These are phyloP conservation scores for Brenthis ino DNA, from an alignment of 2,888 invertebrate species.

Conservation along the genomic window DNA sequence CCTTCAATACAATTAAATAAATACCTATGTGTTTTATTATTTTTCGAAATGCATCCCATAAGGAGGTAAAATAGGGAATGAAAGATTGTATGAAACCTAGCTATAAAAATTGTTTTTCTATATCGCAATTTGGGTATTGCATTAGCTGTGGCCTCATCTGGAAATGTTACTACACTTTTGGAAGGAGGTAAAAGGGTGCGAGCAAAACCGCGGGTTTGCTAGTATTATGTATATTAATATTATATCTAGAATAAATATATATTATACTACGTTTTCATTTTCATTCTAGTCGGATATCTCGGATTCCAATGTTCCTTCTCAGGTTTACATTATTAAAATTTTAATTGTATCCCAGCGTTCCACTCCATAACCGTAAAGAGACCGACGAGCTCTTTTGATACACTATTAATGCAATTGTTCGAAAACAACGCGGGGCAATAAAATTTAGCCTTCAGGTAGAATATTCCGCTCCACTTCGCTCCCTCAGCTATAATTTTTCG, in stretches of 20 bases:
- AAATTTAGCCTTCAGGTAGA: constrained; percentile 78
- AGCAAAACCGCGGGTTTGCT: no score
- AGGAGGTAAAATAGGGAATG: no score
- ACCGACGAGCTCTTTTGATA: constrained; percentile 70
- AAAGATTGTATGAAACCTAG: no score
- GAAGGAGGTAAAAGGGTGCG: no score
- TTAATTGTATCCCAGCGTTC: constrained; percentile 70
- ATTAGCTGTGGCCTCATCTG: no score
- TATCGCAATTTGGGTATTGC: no score
- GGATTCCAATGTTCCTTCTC: constrained; percentile 58
- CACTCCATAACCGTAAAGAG: constrained; percentile 71
- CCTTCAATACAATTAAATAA: no score
- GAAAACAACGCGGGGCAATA: constrained; percentile 75
- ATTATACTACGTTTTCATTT: constrained; percentile 34
- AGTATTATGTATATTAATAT: neutral
- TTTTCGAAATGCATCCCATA: no score
- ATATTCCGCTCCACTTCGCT: constrained; percentile 70
- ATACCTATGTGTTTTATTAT: no score
- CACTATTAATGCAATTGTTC: constrained; percentile 82
- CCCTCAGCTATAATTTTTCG: constrained; percentile 76
- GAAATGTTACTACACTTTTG: no score
- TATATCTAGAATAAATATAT: constrained; percentile 1
- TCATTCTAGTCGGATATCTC: constrained; percentile 40
- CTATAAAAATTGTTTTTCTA: no score
- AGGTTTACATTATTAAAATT: constrained; percentile 74